Base-by-base conservation (phyloP, 2,113 vertebrate genomes). In the Pachypanchax playfairii region DNA sequence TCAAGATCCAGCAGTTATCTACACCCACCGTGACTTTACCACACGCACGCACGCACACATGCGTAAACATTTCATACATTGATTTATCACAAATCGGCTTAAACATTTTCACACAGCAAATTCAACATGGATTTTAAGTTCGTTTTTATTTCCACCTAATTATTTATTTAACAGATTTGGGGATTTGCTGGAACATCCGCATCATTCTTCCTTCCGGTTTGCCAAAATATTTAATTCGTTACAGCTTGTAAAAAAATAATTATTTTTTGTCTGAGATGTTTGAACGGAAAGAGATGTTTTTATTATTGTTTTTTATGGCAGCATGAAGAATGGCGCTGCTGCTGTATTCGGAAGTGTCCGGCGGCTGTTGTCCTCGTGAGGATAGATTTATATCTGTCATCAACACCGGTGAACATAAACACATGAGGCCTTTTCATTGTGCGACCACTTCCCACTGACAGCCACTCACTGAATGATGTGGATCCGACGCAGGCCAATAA, bases 361-460 rank as follows among this genome's bases (percentile, higher is more conserved):
- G 69, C 44, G 51, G 77, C 64, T 83, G 77, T 76, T 82, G 85
- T 87, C 58, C 54, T 67, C 63, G 12, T 3, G 51, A 25, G 48
- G 58, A 73, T 70, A 86, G 77, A 91, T 91, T 90, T 82, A 88
- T 88, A 79, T 67, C 75, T 80, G 86, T 83, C 84, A 84, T 84
- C 80, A 70, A 87, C 83, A 81, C 85, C 51, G 66, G 50, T 31
- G n/a, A 47, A 75, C 51, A 39, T 90, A 82, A 87, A 89, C 86
- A 89, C 71, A 70, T 50, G 29, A 79, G 81, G 65, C 68, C 77
- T 64, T 69, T 86, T 86, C 84, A 87, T 88, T 89, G 83, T 84
- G 62, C 64, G 8, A 61, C 65, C 58, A 81, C 70, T 90, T 91
- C 88, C 89, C 79, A 74, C 59, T 62, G 77, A 82, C 81, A 76